Conservation (phyloP, 2,888 invertebrate genomes). For the Abrostola triplasia region DNA sequence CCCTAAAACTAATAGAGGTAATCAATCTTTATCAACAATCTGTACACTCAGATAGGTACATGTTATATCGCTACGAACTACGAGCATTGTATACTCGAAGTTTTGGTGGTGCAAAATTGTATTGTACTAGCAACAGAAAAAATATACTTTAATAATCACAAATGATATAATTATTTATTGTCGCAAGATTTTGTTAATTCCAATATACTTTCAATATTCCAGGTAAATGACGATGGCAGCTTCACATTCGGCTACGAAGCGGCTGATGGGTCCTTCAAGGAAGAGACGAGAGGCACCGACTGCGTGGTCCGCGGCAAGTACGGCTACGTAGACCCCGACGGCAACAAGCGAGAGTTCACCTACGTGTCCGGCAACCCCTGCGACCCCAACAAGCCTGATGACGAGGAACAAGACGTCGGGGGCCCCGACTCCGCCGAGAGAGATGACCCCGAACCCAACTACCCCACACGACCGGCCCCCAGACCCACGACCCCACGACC, state of each 20-base stretch:
- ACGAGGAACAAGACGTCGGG: conserved; percentile 88
- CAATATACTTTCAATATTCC: conserved; percentile 51
- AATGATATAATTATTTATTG: not conserved
- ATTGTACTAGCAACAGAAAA: not conserved
- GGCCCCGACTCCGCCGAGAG: conserved; percentile 88
- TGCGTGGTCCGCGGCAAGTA: conserved; percentile 96
- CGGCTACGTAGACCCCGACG: conserved; percentile 95
- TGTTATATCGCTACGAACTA: too few relatives aligned
- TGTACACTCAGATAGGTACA: too few relatives aligned
- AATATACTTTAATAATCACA: too few relatives aligned
- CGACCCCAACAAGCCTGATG: conserved; percentile 94
- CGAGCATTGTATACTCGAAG: too few relatives aligned
- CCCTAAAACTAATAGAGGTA: too few relatives aligned
- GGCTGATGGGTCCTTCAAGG: conserved; percentile 95
- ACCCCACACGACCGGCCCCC: conserved; percentile 83
- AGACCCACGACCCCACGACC: conserved; percentile 86
- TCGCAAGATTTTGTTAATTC: not conserved
- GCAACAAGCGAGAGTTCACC: conserved; percentile 95
- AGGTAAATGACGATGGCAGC: conserved; percentile 94
- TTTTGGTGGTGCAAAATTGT: too few relatives aligned
- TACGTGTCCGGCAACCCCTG: conserved; percentile 96
- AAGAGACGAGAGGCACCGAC: conserved; percentile 95
- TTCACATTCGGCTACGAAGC: conserved; percentile 96
- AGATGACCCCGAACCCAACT: conserved; percentile 90
- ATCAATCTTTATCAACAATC: too few relatives aligned